A percentile compares a stretch with the other conserved stretches of the same genome.
phyloP scores from a whole-genome alignment of 2,797 vertebrate species.

The Scolopax rusticola region DNA sequence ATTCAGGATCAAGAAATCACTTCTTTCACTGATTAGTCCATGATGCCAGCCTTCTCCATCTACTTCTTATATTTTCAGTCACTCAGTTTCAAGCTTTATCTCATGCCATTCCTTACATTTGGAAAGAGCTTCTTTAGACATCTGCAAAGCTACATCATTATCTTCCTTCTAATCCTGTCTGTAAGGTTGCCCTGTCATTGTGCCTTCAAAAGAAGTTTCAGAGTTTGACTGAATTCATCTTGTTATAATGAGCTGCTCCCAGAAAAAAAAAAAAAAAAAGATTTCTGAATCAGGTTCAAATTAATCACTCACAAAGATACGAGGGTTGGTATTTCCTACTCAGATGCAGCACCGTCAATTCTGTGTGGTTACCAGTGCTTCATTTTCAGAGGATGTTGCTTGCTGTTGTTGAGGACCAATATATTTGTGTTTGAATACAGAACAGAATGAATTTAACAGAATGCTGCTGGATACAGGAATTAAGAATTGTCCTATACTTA shows the following conservation, averaged over 20 bases:
- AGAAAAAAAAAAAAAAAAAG: neutral
- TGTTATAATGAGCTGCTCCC: neutral
- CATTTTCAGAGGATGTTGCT: neutral
- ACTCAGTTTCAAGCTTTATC: slow-evolving; percentile 13
- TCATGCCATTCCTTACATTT: neutral
- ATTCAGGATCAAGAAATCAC: slow-evolving; percentile 22
- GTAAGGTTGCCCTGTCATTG: slow-evolving; percentile 8
- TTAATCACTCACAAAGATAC: neutral
- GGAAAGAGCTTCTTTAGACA: slow-evolving; percentile 22
- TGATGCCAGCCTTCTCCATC: slow-evolving; percentile 5
- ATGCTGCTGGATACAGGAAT: neutral
- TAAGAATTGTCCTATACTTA: neutral
- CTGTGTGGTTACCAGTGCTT: neutral
- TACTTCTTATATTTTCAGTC: slow-evolving; percentile 12
- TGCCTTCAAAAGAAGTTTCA: slow-evolving; percentile 42
- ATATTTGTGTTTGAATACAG: neutral
- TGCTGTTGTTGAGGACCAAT: neutral
- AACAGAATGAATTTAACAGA: neutral
- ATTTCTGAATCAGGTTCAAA: neutral
- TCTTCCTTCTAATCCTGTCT: slow-evolving; percentile 28
- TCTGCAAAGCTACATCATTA: slow-evolving; percentile 20
- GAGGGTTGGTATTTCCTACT: neutral
- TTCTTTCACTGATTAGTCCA: slow-evolving; percentile 20
- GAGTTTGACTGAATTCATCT: slow-evolving; percentile 27
- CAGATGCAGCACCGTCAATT: neutral